Percentiles rank a stretch among this genome's conserved stretches.
Evolutionary conservation across 1,140 invertebrate species (phyloP).

Genomic region (Drosophila malerkotliana): DNA sequence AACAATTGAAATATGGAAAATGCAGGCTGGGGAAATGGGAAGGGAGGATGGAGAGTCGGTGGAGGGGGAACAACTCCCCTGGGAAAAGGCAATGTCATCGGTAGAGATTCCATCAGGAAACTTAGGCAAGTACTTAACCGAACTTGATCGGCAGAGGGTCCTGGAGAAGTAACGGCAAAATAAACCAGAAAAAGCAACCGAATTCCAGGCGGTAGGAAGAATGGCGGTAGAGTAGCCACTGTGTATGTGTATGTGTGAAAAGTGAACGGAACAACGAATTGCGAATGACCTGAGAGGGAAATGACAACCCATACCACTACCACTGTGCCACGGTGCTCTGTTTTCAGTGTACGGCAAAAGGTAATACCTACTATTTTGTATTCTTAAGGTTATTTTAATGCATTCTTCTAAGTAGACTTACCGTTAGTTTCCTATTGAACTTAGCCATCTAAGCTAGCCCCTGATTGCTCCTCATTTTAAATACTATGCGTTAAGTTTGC

Average conservation of each 20-base stretch:
- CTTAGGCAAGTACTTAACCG: not conserved
- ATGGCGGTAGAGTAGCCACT: no score
- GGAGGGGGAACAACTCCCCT: not conserved
- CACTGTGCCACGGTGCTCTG: no score
- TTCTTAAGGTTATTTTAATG: not conserved
- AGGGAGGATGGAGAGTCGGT: not conserved
- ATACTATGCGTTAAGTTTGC: no score
- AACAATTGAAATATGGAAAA: not conserved
- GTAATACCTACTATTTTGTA: not conserved
- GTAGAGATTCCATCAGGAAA: not conserved
- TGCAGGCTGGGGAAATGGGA: not conserved
- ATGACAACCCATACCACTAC: no score
- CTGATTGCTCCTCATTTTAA: not conserved
- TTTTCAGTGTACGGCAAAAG: no score
- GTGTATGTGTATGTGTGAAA: not conserved
- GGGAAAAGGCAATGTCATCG: not conserved
- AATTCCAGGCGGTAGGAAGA: no score
- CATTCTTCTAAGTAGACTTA: not conserved
- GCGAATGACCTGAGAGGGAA: slow-evolving; percentile 9
- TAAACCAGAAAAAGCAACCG: no score
- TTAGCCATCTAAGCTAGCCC: not conserved
- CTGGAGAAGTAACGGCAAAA: no score
- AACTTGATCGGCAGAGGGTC: slow-evolving; percentile 6
- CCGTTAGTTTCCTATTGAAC: no score
- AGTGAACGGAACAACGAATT: slow-evolving; percentile 34